phyloP scores from a whole-genome alignment of 2,113 vertebrate species.

The Picathartes gymnocephalus region DNA sequence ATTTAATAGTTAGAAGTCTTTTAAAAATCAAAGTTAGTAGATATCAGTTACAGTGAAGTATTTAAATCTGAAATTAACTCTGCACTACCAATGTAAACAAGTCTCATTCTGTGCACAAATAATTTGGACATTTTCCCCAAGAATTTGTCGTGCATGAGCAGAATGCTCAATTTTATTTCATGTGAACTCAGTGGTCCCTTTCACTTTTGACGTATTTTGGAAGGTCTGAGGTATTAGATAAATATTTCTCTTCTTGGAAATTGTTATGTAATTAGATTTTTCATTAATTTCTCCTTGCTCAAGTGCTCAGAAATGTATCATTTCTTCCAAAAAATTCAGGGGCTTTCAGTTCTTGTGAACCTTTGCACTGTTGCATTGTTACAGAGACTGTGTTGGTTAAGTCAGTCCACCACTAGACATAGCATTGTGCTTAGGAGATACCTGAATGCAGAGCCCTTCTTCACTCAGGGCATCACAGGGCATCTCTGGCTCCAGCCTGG shows the following conservation, averaged over 20 bases:
- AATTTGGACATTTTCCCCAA: neutral
- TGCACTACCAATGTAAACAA: neutral
- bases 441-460: neutral
- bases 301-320: neutral
- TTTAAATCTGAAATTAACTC: neutral
- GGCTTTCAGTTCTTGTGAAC: neutral
- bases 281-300: constrained; percentile 23
- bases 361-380: neutral
- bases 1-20: neutral
- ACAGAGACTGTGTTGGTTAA: neutral
- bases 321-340: neutral
- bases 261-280: constrained; percentile 4
- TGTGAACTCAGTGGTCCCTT: neutral
- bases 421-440: neutral
- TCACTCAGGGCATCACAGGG: neutral
- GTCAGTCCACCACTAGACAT: neutral
- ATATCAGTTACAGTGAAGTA: neutral
- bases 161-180: neutral
- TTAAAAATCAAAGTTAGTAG: neutral
- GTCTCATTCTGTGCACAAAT: neutral
- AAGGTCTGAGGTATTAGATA: neutral
- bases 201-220: neutral
- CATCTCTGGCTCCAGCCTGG: neutral
- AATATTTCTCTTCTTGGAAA: neutral
- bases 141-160: neutral